A percentile compares a stretch with the other conserved stretches of the same genome.
Conservation (phyloP, 1,140 invertebrate species). For the Papilio dardanus region DNA sequence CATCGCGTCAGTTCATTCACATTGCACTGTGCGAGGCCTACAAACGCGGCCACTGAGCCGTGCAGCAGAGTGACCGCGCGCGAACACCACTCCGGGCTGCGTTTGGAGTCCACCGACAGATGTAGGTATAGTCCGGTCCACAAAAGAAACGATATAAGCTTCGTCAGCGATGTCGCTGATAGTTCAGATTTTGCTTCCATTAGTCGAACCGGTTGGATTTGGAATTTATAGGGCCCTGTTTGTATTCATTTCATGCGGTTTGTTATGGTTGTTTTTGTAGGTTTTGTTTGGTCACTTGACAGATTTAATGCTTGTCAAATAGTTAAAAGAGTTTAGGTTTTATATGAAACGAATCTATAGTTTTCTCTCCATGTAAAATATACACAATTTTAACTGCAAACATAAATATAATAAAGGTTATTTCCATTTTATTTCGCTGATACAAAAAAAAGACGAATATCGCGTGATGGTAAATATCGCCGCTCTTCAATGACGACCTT, state of each 20-base stretch:
- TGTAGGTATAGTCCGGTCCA: slow-evolving; percentile 64
- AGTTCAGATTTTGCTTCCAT: slow-evolving; percentile 56
- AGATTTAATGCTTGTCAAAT: neutral
- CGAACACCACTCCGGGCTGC: slow-evolving; percentile 74
- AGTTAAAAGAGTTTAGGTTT: neutral
- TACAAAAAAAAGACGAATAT: no score
- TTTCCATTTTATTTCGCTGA: no score
- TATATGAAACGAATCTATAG: neutral
- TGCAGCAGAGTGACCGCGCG: slow-evolving; percentile 75
- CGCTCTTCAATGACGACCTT: no score
- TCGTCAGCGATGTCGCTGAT: slow-evolving; percentile 51
- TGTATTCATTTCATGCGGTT: slow-evolving; percentile 23
- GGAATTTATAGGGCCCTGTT: neutral
- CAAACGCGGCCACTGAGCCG: slow-evolving; percentile 64
- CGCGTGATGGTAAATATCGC: no score
- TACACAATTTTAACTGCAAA: no score
- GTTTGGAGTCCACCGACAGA: slow-evolving; percentile 39
- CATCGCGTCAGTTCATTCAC: slow-evolving; percentile 44
- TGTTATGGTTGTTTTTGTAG: slow-evolving; percentile 12
- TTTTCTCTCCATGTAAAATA: no score
- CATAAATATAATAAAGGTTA: no score
- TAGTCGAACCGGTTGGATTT: slow-evolving; percentile 39
- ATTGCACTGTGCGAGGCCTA: slow-evolving; percentile 76
- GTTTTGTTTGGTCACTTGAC: neutral
- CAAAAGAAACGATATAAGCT: slow-evolving; percentile 65